Evolutionary conservation across 2,888 invertebrate genomes (phyloP).

Genomic region (Drosophila neutralis): DNA sequence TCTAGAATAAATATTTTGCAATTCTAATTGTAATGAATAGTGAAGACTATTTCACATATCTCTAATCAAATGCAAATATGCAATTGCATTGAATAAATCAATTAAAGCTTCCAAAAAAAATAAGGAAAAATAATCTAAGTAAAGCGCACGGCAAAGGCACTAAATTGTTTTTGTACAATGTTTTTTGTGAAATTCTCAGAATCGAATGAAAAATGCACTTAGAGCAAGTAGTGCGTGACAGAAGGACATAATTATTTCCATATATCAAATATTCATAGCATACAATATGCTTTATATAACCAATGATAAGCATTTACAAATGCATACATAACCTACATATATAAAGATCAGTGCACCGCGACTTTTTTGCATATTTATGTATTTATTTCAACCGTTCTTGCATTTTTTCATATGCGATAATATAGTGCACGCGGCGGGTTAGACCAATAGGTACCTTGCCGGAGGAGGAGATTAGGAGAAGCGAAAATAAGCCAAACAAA

Average conservation of each 20-base stretch:
- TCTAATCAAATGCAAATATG: conserved; percentile 19
- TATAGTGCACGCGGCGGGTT: conserved; percentile 33
- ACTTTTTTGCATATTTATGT: conserved; percentile 13
- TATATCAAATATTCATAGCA: conserved; percentile 12
- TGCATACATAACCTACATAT: conserved; percentile 9
- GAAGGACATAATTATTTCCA: neutral
- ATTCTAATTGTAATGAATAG: conserved; percentile 45
- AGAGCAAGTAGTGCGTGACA: conserved; percentile 8
- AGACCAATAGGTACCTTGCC: conserved; percentile 22
- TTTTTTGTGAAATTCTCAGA: conserved; percentile 12
- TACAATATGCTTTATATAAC: neutral
- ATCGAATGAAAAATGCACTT: conserved; percentile 1
- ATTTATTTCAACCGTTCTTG: neutral
- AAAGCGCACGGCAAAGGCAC: conserved; percentile 30
- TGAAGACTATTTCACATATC: conserved; percentile 42
- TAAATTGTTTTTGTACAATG: conserved; percentile 39
- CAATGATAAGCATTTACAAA: neutral
- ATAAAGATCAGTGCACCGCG: conserved; percentile 29
- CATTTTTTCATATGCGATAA: conserved; percentile 31
- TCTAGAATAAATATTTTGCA: conserved; percentile 11
- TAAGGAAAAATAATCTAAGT: conserved; percentile 10
- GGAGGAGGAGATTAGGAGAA: conserved; percentile 2
- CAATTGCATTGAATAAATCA: conserved; percentile 48
- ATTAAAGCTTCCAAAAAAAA: conserved; percentile 47
- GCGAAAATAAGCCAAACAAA: neutral